Percentiles rank a stretch among this genome's conserved stretches.
These are phyloP conservation scores for Luperina nickerlii DNA, from an alignment of 2,888 invertebrate species.

Conservation along the genomic window DNA sequence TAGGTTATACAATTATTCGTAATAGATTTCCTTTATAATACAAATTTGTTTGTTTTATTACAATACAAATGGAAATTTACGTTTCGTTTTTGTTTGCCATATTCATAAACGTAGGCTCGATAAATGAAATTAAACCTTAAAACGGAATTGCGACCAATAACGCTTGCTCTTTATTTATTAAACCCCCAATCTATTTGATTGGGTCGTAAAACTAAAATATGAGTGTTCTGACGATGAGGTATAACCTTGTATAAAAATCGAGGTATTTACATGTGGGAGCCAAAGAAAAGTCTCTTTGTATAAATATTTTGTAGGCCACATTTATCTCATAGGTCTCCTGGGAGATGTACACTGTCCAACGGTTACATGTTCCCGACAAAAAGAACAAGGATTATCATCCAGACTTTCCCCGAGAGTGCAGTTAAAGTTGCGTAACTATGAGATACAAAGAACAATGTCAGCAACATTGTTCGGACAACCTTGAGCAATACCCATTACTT, in stretches of 20 bases:
- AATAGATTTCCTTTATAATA: constrained; percentile 41
- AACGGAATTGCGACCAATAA: constrained; percentile 19
- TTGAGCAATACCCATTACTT: constrained; percentile 15
- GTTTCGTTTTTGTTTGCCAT: constrained; percentile 31
- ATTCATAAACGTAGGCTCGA: constrained; percentile 6
- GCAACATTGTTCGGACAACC: constrained; percentile 1
- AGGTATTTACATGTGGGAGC: constrained; percentile 17
- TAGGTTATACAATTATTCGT: constrained; percentile 31
- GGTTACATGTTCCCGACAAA: constrained; percentile 11
- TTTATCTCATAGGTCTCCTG: constrained; percentile 26
- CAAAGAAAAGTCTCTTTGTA: constrained; percentile 18
- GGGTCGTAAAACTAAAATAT: constrained; percentile 35
- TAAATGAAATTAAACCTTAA: constrained; percentile 25
- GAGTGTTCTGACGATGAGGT: constrained; percentile 5
- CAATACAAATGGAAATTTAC: constrained; percentile 30
- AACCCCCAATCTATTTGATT: constrained; percentile 42
- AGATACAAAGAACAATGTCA: constrained; percentile 30
- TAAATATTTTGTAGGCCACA: constrained; percentile 19
- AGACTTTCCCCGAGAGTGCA: constrained; percentile 29
- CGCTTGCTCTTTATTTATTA: constrained; percentile 27
- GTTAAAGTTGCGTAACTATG: constrained; percentile 20
- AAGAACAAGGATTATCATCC: constrained; percentile 40
- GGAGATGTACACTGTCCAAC: constrained; percentile 16
- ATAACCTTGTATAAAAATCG: constrained; percentile 4
- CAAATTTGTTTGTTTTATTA: constrained; percentile 27